These are phyloP conservation scores for Ecdyonurus torrentis DNA, from an alignment of 2,888 invertebrate species.

Conservation along the genomic window DNA sequence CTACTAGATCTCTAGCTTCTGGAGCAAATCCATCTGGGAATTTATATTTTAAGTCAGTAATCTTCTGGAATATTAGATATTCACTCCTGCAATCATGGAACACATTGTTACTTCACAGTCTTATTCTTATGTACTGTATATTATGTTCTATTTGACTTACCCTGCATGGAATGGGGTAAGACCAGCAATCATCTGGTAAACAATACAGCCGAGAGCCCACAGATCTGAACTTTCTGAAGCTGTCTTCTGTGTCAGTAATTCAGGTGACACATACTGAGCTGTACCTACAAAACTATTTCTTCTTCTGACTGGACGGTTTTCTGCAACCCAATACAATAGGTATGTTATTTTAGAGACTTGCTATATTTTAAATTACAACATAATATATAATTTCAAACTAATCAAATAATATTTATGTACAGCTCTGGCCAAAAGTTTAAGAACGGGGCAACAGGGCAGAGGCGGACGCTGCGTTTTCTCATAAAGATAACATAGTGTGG, in stretches of 20 bases:
- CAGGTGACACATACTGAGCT: slow-evolving; percentile 97
- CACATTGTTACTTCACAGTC: too few species aligned
- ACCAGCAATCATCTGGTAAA: slow-evolving; percentile 94
- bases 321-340: neutral
- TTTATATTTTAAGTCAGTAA: slow-evolving; percentile 74
- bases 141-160: slow-evolving; percentile 21
- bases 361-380: too few species aligned
- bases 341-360: too few species aligned
- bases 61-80: slow-evolving; percentile 92
- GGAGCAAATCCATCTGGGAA: slow-evolving; percentile 84
- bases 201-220: slow-evolving; percentile 94
- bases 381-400: too few species aligned
- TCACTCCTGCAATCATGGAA: slow-evolving; percentile 46
- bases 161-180: slow-evolving; percentile 75
- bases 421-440: too few species aligned
- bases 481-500: too few species aligned
- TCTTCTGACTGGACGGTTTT: slow-evolving; percentile 25
- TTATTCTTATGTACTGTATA: too few species aligned
- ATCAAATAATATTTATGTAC: too few species aligned
- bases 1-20: slow-evolving; percentile 73
- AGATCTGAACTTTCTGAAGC: slow-evolving; percentile 72
- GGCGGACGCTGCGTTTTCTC: too few species aligned
- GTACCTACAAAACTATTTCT: slow-evolving; percentile 92
- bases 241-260: slow-evolving; percentile 63
- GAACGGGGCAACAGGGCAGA: too few species aligned